Percentiles rank a stretch among this genome's conserved stretches.
Evolutionary conservation across 1,140 invertebrate genomes (phyloP).

Genomic region (Papilio polyxenes): DNA sequence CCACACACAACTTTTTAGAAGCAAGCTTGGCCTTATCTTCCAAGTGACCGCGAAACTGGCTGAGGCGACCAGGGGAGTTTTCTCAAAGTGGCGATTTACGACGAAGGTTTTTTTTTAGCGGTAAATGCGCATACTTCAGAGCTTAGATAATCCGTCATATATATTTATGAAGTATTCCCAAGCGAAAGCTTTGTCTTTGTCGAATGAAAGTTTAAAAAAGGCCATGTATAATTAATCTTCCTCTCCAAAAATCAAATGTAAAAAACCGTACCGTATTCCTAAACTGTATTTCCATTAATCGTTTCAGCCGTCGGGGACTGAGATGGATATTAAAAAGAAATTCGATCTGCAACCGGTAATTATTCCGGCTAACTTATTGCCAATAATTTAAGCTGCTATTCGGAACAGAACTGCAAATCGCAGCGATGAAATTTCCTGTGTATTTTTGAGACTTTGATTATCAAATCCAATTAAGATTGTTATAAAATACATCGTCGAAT

Average conservation of each 20-base stretch:
- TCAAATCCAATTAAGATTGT: conserved; percentile 9
- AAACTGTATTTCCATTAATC: background rate
- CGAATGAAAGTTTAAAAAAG: background rate
- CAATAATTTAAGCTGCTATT: conserved; percentile 4
- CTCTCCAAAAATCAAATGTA: background rate
- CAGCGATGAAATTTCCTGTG: background rate
- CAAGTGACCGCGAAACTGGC: no score
- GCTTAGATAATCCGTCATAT: background rate
- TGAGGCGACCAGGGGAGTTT: no score
- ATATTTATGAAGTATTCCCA: background rate
- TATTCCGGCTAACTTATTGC: background rate
- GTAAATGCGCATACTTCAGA: background rate
- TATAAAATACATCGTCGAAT: background rate
- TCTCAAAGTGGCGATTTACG: no score
- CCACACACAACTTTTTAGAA: no score
- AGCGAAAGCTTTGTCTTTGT: background rate
- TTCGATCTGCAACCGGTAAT: background rate
- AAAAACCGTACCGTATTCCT: background rate
- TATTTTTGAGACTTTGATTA: background rate
- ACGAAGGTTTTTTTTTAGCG: no score
- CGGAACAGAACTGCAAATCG: background rate
- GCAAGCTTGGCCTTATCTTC: no score
- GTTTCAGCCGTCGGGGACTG: background rate
- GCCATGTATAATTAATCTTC: background rate
- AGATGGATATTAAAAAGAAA: background rate